Evolutionary conservation across 2,113 vertebrate species (phyloP), one percentile per base, ranked within the genome.

Genomic region (Macrotis lagotis): DNA sequence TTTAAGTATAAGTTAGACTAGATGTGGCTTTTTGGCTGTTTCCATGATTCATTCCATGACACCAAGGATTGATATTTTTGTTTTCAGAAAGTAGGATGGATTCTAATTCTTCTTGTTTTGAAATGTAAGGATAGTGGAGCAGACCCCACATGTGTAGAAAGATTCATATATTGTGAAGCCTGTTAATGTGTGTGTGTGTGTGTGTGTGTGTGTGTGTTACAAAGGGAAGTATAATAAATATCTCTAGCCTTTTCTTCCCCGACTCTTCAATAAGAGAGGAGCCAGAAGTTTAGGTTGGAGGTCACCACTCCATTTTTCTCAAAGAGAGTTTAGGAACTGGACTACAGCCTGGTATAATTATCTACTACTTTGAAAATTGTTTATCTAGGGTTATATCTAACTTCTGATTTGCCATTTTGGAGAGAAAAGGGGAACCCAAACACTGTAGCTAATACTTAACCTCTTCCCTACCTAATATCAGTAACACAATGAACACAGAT

Each of bases 11-110:
- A 83, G 26, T 83, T 83, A 19, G n/a, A 83, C 16, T 83, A 24
- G 19, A 22, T 8, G 2, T 83, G n/a, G 7, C n/a, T 83, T 44
- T 66, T 66, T 66, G 31, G 7, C 44, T 83, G 66, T 7, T 44
- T 83, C 16, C n/a, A 24, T 83, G n/a, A 83, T n/a, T 83, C 16
- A 83, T 83, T 83, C 37, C n/a, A 44, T 83, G 66, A 22, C 5
- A 44, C 44, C 24, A 19, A 44, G n/a, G 37, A 6, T 44, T 44
- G 66, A 5, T 7, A 91, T 91, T 48, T 89, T 3, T 51, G 22
- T 53, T 97, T 95, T 92, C 22, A 51, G 49, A 90, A 96, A 92
- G 0, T 47, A 53, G 12, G 44, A 96, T 91, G 24, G 5, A 16
- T 92, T 51, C 66, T 94, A 28, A 14, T 88, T 91, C 24, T 88